A percentile compares a stretch with the other conserved stretches of the same genome.
These are phyloP conservation scores for Rotaria macrura DNA, from an alignment of 2,888 invertebrate species.

Conservation along the genomic window DNA sequence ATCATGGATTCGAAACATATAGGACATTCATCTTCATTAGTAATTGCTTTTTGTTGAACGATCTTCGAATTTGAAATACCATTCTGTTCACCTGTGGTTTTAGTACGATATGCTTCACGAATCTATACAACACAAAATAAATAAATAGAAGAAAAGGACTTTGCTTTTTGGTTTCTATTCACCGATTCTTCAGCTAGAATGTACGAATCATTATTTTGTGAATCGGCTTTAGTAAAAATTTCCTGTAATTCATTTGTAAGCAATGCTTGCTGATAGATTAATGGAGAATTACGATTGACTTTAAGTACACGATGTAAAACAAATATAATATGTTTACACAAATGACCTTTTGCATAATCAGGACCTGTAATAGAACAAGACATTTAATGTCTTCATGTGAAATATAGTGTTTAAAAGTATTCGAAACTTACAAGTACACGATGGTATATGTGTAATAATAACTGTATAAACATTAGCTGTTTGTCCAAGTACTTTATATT, in stretches of 20 bases:
- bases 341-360: not conserved
- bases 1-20: not conserved
- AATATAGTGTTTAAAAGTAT: not conserved
- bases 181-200: conserved; percentile 5
- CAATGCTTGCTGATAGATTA: conserved; percentile 1
- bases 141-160: no score
- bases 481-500: conserved; percentile 8
- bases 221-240: not conserved
- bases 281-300: not conserved
- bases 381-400: no score
- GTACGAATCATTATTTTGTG: not conserved
- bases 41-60: not conserved
- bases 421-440: not conserved
- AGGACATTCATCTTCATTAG: not conserved
- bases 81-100: not conserved
- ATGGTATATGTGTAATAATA: not conserved
- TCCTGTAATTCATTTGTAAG: not conserved
- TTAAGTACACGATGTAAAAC: conserved; percentile 5
- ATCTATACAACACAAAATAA: not conserved
- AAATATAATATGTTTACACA: conserved; percentile 11
- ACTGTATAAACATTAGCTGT: conserved; percentile 9
- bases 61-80: not conserved
- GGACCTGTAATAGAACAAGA: no score
- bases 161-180: no score
- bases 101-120: not conserved